These are phyloP conservation scores for Nyctereutes procyonoides DNA, from an alignment of 2,113 vertebrate species.

Conservation along the genomic window DNA sequence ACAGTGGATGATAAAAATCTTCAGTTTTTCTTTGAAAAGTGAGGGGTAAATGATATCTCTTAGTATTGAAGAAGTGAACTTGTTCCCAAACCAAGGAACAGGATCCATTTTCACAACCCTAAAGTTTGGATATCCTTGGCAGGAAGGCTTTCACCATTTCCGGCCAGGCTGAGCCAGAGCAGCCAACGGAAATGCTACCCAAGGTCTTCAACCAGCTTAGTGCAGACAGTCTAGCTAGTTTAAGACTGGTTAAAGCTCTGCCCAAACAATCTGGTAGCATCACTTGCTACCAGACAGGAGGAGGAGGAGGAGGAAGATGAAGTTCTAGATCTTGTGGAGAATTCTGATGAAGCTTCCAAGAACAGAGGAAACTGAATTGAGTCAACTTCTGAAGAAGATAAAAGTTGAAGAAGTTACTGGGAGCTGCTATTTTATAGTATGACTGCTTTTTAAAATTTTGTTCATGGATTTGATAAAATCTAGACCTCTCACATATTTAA, in stretches of 20 bases:
- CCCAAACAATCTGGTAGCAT: not conserved
- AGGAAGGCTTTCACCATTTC: not conserved
- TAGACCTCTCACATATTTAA: not conserved
- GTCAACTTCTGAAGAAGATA: not conserved
- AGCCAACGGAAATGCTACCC: not conserved
- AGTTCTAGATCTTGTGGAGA: not conserved
- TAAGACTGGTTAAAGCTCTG: not conserved
- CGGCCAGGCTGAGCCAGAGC: not conserved
- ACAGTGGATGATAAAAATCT: not conserved
- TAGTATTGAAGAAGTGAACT: not conserved
- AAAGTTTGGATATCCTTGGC: not conserved
- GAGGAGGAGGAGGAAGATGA: not conserved
- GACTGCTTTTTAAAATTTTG: not conserved
- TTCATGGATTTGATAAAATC: not conserved
- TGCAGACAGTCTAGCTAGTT: not conserved
- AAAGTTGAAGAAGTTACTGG: not conserved
- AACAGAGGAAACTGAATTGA: not conserved
- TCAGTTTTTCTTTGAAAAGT: not conserved
- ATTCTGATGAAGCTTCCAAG: not conserved
- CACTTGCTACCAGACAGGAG: not conserved
- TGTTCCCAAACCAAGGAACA: not conserved
- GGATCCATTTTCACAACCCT: not conserved
- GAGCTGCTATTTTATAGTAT: not conserved
- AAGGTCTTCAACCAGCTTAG: not conserved
- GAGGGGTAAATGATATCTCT: not conserved